Evolutionary conservation across 1,140 invertebrate genomes (phyloP).

Genomic region (Andricus grossulariae): DNA sequence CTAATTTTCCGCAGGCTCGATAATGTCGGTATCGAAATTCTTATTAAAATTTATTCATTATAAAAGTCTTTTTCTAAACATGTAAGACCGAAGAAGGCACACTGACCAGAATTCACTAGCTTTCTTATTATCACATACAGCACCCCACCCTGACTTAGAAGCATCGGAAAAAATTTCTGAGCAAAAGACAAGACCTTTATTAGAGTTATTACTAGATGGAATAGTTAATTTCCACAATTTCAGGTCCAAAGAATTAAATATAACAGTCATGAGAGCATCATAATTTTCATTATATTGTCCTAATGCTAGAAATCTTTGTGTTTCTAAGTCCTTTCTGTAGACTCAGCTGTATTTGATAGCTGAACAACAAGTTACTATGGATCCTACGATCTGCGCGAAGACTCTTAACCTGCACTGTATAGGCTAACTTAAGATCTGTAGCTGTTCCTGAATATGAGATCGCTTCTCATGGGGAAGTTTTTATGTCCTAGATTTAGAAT

Average conservation of each 20-base stretch:
- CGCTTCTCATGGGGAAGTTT: slow-evolving; percentile 17
- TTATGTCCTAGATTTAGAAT: slow-evolving; percentile 21
- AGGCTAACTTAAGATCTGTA: neutral
- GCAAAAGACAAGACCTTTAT: no score
- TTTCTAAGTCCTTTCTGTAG: slow-evolving; percentile 48
- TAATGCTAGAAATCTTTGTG: slow-evolving; percentile 35
- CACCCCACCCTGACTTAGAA: no score
- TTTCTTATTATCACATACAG: no score
- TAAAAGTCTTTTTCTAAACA: no score
- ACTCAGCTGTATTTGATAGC: slow-evolving; percentile 45
- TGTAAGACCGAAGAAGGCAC: no score
- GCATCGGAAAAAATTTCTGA: no score
- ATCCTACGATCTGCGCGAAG: slow-evolving; percentile 45
- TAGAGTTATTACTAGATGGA: slow-evolving; percentile 53
- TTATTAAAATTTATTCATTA: no score
- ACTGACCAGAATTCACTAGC: no score
- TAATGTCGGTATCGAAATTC: no score
- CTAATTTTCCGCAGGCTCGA: no score
- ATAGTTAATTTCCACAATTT: slow-evolving; percentile 45
- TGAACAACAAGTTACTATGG: slow-evolving; percentile 45
- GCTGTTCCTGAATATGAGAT: slow-evolving; percentile 24
- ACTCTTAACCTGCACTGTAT: slow-evolving; percentile 46
- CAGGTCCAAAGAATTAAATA: slow-evolving; percentile 22
- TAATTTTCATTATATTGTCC: slow-evolving; percentile 20
- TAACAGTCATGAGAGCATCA: slow-evolving; percentile 19